phyloP scores from a whole-genome alignment of 2,797 vertebrate genomes.

The Zenarchopterus dispar region DNA sequence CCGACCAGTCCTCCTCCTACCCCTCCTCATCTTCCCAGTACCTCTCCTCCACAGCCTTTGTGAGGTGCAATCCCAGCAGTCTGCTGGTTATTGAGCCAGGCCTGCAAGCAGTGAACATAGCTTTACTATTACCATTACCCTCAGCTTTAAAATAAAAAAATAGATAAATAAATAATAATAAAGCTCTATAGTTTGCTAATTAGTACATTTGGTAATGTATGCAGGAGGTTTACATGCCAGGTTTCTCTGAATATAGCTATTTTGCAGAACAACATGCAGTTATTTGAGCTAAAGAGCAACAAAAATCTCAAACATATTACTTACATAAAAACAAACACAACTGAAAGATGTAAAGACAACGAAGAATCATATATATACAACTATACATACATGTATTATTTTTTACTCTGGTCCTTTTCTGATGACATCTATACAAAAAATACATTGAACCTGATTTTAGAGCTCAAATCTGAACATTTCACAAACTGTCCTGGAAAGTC shows the following conservation, averaged over 20 bases:
- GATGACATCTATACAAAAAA: too few relatives aligned
- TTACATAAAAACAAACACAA: background rate
- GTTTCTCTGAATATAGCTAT: background rate
- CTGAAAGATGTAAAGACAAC: too few relatives aligned
- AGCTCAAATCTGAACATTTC: background rate
- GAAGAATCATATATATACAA: too few relatives aligned
- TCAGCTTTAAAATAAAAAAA: background rate
- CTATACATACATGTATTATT: too few relatives aligned
- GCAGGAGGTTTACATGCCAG: background rate
- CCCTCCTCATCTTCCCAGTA: constrained; percentile 27
- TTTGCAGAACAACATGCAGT: background rate
- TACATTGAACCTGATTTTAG: background rate
- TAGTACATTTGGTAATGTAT: too few relatives aligned
- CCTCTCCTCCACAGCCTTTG: constrained; percentile 67
- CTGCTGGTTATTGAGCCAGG: constrained; percentile 71
- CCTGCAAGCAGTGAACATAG: constrained; percentile 14
- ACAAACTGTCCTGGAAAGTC: background rate
- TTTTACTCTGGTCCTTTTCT: too few relatives aligned
- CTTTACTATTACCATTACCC: background rate
- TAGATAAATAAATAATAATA: background rate
- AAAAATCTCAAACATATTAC: background rate
- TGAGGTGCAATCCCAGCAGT: constrained; percentile 63
- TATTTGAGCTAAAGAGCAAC: background rate
- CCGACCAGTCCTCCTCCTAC: constrained; percentile 17
- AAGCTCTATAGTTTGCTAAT: too few relatives aligned